phyloP scores from a whole-genome alignment of 2,113 vertebrate genomes.

The Indicator maculatus region DNA sequence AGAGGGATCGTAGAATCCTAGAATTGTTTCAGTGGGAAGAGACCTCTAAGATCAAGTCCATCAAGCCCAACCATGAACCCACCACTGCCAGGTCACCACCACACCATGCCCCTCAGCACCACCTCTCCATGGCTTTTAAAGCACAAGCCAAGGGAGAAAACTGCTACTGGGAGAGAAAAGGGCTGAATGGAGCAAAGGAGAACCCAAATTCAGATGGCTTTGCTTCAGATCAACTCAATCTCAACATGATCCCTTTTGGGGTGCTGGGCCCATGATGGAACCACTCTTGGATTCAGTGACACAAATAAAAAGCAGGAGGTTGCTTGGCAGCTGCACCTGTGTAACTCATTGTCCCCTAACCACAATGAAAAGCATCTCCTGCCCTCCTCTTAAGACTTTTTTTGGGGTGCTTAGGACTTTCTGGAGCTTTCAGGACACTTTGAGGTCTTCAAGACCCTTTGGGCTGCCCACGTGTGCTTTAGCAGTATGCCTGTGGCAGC shows the following conservation, averaged over 20 bases:
- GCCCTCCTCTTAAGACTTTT: not conserved
- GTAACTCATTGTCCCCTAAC: not conserved
- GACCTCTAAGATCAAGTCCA: too few relatives aligned
- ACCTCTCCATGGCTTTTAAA: not conserved
- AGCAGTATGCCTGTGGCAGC: not conserved
- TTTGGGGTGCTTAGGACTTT: not conserved
- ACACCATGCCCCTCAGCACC: too few relatives aligned
- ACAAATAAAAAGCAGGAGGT: not conserved
- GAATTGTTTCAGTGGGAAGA: not conserved
- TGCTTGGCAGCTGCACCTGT: not conserved
- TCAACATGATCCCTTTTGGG: rapidly evolving
- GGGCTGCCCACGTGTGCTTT: not conserved
- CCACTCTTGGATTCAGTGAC: rapidly evolving
- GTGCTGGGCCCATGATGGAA: rapidly evolving
- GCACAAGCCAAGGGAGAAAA: not conserved
- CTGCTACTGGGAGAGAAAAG: not conserved
- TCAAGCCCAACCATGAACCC: too few relatives aligned
- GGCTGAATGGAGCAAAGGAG: not conserved
- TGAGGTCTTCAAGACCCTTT: rapidly evolving
- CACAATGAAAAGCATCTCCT: not conserved
- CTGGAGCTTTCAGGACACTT: not conserved
- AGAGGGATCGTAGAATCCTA: not conserved
- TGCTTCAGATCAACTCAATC: not conserved
- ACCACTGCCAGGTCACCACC: too few relatives aligned
- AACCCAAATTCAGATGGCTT: not conserved